Percentiles rank a stretch among this genome's conserved stretches.
These are phyloP conservation scores for Smutsia gigantea DNA, from an alignment of 2,797 vertebrate genomes.

Conservation along the genomic window DNA sequence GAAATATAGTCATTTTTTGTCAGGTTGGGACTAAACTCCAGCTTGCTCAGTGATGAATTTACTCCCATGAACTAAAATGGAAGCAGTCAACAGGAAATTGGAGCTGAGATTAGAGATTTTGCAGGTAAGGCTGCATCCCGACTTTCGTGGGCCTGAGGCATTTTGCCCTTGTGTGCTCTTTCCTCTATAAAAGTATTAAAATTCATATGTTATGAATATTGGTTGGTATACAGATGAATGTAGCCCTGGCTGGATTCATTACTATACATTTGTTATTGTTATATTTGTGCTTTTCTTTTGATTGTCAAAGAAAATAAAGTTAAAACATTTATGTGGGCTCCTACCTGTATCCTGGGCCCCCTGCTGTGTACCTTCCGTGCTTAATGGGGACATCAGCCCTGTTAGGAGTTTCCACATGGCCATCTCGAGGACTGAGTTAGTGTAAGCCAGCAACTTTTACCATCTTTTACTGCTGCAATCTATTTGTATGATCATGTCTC, in stretches of 20 bases:
- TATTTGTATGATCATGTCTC: fast-evolving
- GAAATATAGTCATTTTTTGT: background rate
- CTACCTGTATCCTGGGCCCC: fast-evolving
- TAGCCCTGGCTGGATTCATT: background rate
- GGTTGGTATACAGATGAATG: background rate
- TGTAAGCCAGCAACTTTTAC: fast-evolving
- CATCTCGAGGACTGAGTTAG: fast-evolving
- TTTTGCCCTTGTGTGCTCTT: background rate
- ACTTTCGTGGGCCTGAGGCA: fast-evolving
- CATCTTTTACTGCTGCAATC: background rate
- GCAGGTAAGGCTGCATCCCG: fast-evolving
- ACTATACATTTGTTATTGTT: background rate
- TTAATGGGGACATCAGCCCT: fast-evolving
- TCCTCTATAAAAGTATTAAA: background rate
- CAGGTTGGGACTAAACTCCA: background rate
- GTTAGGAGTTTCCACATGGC: fast-evolving
- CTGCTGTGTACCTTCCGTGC: fast-evolving
- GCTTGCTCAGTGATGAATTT: background rate
- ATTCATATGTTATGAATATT: background rate
- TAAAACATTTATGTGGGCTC: background rate
- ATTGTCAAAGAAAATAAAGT: background rate
- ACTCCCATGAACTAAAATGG: fast-evolving
- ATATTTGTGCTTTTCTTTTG: background rate
- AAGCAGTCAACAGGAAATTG: background rate
- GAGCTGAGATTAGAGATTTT: background rate